A percentile compares a stretch with the other conserved stretches of the same genome.
Evolutionary conservation across 2,113 vertebrate genomes (phyloP).

Genomic region (Gopherus flavomarginatus): DNA sequence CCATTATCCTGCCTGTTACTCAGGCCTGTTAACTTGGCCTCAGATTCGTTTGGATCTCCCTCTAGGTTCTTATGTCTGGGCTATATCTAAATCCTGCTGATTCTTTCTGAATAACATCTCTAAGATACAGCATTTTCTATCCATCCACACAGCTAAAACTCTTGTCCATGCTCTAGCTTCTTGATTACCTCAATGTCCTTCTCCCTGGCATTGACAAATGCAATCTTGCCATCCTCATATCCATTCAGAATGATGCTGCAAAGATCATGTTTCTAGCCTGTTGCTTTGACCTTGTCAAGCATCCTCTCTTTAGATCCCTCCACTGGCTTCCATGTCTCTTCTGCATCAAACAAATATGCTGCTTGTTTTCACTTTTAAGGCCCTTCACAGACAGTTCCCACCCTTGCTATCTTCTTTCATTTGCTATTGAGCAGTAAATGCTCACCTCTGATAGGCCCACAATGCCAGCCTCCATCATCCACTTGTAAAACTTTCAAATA

Average conservation of each 20-base stretch:
- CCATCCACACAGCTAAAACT: background rate
- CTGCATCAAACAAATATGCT: background rate
- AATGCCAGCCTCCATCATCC: background rate
- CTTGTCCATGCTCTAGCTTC: background rate
- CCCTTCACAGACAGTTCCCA: background rate
- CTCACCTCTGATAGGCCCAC: background rate
- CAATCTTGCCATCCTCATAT: background rate
- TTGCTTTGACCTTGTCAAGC: background rate
- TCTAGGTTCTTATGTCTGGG: background rate
- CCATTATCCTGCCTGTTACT: background rate
- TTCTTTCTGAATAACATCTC: background rate
- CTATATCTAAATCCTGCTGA: background rate
- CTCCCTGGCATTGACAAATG: background rate
- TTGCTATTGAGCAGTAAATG: background rate
- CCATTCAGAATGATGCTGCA: background rate
- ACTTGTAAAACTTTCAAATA: background rate
- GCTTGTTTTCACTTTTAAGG: background rate
- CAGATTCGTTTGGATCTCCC: background rate
- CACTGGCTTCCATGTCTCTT: background rate
- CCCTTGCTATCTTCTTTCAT: background rate
- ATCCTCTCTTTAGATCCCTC: background rate
- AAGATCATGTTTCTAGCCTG: background rate
- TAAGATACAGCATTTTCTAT: background rate
- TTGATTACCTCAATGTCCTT: background rate
- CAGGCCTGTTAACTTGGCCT: background rate